Percentiles rank a stretch among this genome's conserved stretches.
phyloP scores from a whole-genome alignment of 2,113 vertebrate genomes.

The Oxyura jamaicensis region DNA sequence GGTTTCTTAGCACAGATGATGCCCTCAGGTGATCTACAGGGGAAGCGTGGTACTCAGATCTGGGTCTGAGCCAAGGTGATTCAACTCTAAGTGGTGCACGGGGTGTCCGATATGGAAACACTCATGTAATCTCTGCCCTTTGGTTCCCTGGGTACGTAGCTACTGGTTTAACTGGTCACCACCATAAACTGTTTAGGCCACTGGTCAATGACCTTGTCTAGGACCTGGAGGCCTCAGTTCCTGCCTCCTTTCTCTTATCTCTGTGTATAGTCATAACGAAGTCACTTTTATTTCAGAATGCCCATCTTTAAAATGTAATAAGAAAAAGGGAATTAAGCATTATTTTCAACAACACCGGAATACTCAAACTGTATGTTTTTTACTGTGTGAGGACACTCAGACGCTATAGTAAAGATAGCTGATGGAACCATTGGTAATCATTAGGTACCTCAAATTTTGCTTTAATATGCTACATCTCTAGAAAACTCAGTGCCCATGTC shows the following conservation, averaged over 20 bases:
- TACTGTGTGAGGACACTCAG: not conserved
- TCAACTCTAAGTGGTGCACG: not conserved
- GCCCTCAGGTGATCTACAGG: not conserved
- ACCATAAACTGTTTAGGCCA: not conserved
- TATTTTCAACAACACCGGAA: not conserved
- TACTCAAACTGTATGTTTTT: not conserved
- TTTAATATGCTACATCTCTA: not conserved
- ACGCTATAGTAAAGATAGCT: not conserved
- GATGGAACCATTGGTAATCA: not conserved
- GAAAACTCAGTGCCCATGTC: not conserved
- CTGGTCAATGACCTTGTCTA: not conserved
- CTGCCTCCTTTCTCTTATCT: not conserved
- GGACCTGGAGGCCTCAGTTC: not conserved
- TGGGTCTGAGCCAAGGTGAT: not conserved
- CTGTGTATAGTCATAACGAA: not conserved
- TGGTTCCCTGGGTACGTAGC: not conserved
- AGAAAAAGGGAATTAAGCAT: not conserved
- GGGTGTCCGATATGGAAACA: not conserved
- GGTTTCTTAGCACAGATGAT: not conserved
- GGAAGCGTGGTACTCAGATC: not conserved
- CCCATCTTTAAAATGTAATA: not conserved
- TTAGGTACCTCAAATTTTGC: not conserved
- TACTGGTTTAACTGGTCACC: not conserved
- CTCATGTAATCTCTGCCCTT: not conserved
- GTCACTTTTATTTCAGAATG: not conserved